Conservation (phyloP, 2,888 invertebrate species). For the Hydrotaea cyrtoneurina region DNA sequence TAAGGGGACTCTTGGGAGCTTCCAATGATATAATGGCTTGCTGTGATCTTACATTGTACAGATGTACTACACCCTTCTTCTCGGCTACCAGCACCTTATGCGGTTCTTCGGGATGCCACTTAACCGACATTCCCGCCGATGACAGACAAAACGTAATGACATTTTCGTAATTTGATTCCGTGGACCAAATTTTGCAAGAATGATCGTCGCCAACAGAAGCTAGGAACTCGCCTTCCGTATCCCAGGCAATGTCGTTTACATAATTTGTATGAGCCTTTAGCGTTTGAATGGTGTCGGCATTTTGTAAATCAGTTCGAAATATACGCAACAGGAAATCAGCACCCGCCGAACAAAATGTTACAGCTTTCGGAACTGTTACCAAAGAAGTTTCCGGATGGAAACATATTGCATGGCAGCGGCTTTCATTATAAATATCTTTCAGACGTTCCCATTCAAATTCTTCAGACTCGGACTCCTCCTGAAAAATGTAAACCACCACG, state of each 20-base stretch:
- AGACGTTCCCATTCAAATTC: slow-evolving; percentile 82
- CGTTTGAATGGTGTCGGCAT: slow-evolving; percentile 78
- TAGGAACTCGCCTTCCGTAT: slow-evolving; percentile 85
- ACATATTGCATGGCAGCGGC: slow-evolving; percentile 82
- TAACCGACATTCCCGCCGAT: slow-evolving; percentile 85
- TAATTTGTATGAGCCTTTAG: slow-evolving; percentile 85
- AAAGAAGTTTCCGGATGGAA: slow-evolving; percentile 85
- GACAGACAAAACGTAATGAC: slow-evolving; percentile 84
- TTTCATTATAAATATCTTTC: slow-evolving; percentile 83
- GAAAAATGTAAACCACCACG: slow-evolving; percentile 11
- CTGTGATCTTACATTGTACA: slow-evolving; percentile 87
- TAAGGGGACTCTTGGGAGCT: slow-evolving; percentile 83
- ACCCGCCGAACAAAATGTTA: slow-evolving; percentile 81
- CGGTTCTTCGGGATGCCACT: slow-evolving; percentile 87
- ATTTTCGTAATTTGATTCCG: slow-evolving; percentile 82
- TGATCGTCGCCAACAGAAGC: slow-evolving; percentile 90
- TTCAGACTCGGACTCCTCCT: slow-evolving; percentile 82
- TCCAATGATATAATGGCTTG: slow-evolving; percentile 86
- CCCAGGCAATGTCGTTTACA: slow-evolving; percentile 86
- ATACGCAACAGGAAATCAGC: slow-evolving; percentile 83
- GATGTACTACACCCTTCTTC: slow-evolving; percentile 87
- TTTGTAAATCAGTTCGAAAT: slow-evolving; percentile 83
- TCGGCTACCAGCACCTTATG: slow-evolving; percentile 88
- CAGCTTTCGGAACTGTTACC: slow-evolving; percentile 83
- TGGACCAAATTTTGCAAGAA: slow-evolving; percentile 86